These are phyloP conservation scores for Tadarida brasiliensis DNA, from an alignment of 2,797 vertebrate genomes.

Conservation along the genomic window DNA sequence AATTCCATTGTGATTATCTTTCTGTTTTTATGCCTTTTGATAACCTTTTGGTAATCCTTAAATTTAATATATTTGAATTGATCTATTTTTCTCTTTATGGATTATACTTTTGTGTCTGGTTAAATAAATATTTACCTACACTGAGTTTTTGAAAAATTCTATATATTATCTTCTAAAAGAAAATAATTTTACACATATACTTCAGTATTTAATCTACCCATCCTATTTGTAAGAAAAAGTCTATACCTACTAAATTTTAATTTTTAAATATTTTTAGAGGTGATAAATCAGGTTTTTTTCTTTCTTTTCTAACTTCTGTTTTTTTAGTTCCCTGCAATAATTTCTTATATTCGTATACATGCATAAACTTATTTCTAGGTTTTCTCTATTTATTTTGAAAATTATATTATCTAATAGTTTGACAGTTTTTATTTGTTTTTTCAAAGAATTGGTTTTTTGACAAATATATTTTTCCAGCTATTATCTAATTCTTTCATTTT, in stretches of 20 bases:
- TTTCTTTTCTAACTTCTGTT: background rate
- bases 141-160: too few species aligned
- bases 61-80: too few species aligned
- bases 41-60: too few species aligned
- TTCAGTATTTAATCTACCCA: too few species aligned
- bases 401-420: background rate
- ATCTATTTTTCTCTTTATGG: too few species aligned
- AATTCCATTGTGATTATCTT: too few species aligned
- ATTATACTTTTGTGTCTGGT: too few species aligned
- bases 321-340: background rate
- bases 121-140: too few species aligned
- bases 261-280: background rate
- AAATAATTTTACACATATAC: too few species aligned
- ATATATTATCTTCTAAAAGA: too few species aligned
- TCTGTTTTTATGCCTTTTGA: too few species aligned
- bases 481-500: background rate
- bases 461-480: background rate
- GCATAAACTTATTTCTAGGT: background rate
- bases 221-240: too few species aligned
- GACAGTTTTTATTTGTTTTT: background rate
- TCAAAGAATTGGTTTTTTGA: background rate
- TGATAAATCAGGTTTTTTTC: background rate
- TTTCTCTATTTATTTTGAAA: background rate
- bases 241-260: background rate
- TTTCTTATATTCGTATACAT: background rate